Percentiles rank a stretch among this genome's conserved stretches.
phyloP scores from a whole-genome alignment of 2,797 vertebrate species.

The Acridotheres tristis region DNA sequence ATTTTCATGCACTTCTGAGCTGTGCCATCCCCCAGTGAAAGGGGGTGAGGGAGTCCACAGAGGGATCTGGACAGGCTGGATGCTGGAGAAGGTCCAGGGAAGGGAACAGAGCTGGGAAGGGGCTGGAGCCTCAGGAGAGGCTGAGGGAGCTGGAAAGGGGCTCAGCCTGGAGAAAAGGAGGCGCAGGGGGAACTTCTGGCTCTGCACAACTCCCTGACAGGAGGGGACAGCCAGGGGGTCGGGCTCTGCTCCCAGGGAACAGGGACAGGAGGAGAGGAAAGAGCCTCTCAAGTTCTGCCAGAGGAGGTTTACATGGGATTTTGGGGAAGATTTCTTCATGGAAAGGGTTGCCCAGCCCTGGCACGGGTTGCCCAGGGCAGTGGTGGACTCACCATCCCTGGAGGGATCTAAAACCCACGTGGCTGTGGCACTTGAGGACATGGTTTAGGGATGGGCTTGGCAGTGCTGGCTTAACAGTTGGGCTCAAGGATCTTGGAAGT shows the following conservation, averaged over 20 bases:
- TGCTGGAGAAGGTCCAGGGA: neutral
- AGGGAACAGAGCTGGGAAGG: neutral
- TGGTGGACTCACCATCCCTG: neutral
- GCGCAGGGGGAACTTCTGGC: neutral
- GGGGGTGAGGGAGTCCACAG: neutral
- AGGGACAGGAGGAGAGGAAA: neutral
- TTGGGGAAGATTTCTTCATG: neutral
- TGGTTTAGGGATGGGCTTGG: neutral
- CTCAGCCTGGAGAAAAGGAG: neutral
- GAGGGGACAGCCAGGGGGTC: rapidly evolving
- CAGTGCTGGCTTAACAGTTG: neutral
- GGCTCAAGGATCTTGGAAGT: neutral
- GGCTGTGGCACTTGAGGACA: neutral
- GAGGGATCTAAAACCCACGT: neutral
- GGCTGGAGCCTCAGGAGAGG: rapidly evolving
- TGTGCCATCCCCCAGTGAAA: neutral
- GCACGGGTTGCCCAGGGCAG: neutral
- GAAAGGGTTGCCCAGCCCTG: neutral
- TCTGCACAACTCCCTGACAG: neutral
- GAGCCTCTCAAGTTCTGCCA: rapidly evolving
- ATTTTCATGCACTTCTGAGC: neutral
- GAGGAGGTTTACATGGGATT: neutral
- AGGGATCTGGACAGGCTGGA: neutral
- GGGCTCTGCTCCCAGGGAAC: neutral
- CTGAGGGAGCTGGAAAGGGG: neutral